Evolutionary conservation across 2,113 vertebrate genomes (phyloP).

Genomic region (Antigone vipio): DNA sequence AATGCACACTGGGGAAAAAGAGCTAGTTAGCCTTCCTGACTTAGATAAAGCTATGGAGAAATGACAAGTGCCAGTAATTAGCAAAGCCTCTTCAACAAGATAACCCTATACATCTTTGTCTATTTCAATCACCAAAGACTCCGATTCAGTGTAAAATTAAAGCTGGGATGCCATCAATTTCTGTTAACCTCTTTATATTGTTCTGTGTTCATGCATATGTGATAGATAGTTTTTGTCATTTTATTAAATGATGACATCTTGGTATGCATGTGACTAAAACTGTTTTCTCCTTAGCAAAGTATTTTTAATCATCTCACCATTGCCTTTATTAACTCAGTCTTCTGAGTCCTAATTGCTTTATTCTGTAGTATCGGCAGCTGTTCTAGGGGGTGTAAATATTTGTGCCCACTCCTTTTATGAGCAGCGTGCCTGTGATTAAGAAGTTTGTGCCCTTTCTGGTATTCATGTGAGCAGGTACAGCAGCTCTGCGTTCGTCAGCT

Average conservation of each 20-base stretch:
- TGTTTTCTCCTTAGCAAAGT: slow-evolving; percentile 70
- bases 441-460: background rate
- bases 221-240: slow-evolving; percentile 93
- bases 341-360: background rate
- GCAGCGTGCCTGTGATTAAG: background rate
- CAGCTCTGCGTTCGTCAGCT: background rate
- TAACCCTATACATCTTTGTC: slow-evolving; percentile 95
- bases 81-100: slow-evolving; percentile 83
- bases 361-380: background rate
- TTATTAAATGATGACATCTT: slow-evolving; percentile 88
- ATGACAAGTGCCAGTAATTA: slow-evolving; percentile 95
- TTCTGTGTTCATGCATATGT: slow-evolving; percentile 84
- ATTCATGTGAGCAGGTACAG: background rate
- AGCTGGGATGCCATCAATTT: slow-evolving; percentile 91
- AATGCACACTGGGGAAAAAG: slow-evolving; percentile 80
- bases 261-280: slow-evolving; percentile 74
- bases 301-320: slow-evolving; percentile 70
- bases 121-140: slow-evolving; percentile 90
- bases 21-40: slow-evolving; percentile 91
- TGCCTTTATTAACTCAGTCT: slow-evolving; percentile 21
- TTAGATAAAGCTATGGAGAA: slow-evolving; percentile 88
- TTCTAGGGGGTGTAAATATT: background rate
- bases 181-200: slow-evolving; percentile 90
- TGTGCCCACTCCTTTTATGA: background rate
- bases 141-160: slow-evolving; percentile 87